Percentiles rank a stretch among this genome's conserved stretches.
phyloP scores from a whole-genome alignment of 2,888 invertebrate species.

The Acronicta psi region DNA sequence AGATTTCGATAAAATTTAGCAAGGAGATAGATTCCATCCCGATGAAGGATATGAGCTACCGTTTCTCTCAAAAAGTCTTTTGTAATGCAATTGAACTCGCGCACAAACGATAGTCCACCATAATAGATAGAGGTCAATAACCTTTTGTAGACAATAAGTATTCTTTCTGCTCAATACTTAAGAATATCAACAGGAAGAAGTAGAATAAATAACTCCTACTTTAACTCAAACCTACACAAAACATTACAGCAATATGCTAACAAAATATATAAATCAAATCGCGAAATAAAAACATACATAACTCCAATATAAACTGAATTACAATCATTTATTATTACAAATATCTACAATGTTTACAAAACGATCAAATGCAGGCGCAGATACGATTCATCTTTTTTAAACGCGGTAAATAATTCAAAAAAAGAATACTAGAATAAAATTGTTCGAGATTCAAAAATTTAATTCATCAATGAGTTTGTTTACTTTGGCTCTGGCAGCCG shows the following conservation, averaged over 20 bases:
- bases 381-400: slow-evolving; percentile 34
- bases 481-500: slow-evolving; percentile 46
- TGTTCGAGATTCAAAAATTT: slow-evolving; percentile 19
- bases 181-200: slow-evolving; percentile 11
- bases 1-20: too few species aligned
- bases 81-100: too few species aligned
- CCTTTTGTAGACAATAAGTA: slow-evolving; percentile 16
- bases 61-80: too few species aligned
- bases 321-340: slow-evolving; percentile 24
- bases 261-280: slow-evolving; percentile 35
- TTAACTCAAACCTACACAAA: slow-evolving; percentile 18
- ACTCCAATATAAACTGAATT: slow-evolving; percentile 20
- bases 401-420: slow-evolving; percentile 29
- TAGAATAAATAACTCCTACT: slow-evolving; percentile 21
- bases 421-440: slow-evolving; percentile 12
- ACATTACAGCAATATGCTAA: slow-evolving; percentile 16
- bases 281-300: slow-evolving; percentile 25
- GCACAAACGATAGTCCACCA: too few species aligned
- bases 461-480: slow-evolving; percentile 51
- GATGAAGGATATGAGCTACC: too few species aligned
- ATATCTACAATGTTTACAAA: slow-evolving; percentile 30
- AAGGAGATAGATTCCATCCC: too few species aligned
- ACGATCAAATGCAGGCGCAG: slow-evolving; percentile 18
- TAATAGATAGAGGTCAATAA: slow-evolving; percentile 29
- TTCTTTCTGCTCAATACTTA: slow-evolving; percentile 12